phyloP scores from a whole-genome alignment of 1,140 invertebrate species.

The Drosophila quadrilineata region DNA sequence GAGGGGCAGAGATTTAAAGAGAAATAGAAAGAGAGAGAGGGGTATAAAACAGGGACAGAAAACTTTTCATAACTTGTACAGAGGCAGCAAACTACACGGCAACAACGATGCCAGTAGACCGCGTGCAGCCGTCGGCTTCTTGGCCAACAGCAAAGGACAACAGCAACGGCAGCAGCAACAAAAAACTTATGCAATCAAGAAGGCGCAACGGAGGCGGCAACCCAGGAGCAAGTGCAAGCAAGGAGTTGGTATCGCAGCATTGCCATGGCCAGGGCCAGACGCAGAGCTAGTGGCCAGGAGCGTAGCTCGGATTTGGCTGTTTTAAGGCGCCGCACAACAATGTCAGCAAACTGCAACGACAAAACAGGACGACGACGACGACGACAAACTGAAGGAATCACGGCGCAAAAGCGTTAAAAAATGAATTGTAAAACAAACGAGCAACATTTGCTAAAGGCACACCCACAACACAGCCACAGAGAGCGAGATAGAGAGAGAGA shows the following conservation, averaged over 20 bases:
- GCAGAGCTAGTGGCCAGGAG: not conserved
- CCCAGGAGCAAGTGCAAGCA: not conserved
- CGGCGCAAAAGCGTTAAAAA: conserved; percentile 75
- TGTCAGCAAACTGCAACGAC: conserved; percentile 45
- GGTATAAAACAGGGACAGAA: conserved; percentile 50
- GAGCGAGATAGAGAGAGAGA: too few species aligned
- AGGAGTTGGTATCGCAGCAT: not conserved
- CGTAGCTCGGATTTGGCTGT: conserved; percentile 43
- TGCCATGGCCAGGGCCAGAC: not conserved
- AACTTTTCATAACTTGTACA: conserved; percentile 73
- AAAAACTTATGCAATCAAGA: conserved; percentile 76
- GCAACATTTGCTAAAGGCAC: conserved; percentile 58
- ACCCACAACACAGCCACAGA: conserved; percentile 30
- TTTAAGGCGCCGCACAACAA: conserved; percentile 71
- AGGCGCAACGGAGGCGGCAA: conserved; percentile 24
- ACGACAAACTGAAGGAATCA: conserved; percentile 51
- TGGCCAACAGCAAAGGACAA: conserved; percentile 63
- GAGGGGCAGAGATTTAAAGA: conserved; percentile 1
- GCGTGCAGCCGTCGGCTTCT: conserved; percentile 67
- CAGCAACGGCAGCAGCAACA: too few species aligned
- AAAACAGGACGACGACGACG: conserved; percentile 43
- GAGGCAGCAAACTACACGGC: conserved; percentile 26
- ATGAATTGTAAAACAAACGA: conserved; percentile 79
- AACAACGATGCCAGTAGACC: conserved; percentile 38
- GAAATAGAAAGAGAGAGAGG: too few species aligned